Evolutionary conservation across 35 echinoderm and acorn worm species (phyloP), one percentile per base, ranked within the genome.

Genomic region (Diadema setosum): DNA sequence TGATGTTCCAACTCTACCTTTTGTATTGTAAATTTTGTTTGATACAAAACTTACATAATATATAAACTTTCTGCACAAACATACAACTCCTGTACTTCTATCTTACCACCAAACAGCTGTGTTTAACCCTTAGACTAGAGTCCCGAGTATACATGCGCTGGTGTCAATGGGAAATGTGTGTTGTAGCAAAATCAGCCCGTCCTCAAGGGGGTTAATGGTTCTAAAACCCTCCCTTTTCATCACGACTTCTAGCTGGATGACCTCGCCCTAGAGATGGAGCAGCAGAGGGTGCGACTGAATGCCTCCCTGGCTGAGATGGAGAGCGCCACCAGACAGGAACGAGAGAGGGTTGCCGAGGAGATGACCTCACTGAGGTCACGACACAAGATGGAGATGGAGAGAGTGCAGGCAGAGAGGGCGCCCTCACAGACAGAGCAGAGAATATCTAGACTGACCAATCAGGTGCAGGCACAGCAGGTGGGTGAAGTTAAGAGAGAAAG

Each of bases 381-480:
- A 14, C 92, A 98, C 57, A 69, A 80, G 30, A 18, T 84, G 11
- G 88, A 98, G 89, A 89, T 94, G 44, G 92, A 98, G 75, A 91
- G 43, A 48, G 11, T 94, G 44, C 70, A 87, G 2, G 93, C 89
- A 5, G 86, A 92, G 46, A 85, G 86, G 55, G 96, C 92, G 6
- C 67, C 91, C 24, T 45, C 57, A 18, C 52, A 87, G 39, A 61
- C 89, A 43, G 96, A 94, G 31, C 81, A 84, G 4, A 56, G 82
- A 33, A 69, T 45, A 20, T 60, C 85, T 2, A 92, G 82, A 48
- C 78, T 98, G 1, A 91, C 58, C 40, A 88, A 85, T 37, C 85
- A 92, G 45, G 42, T 92, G 1, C 81, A 94, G 18, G 52, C 96
- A 86, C 96, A 98, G 31, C 83, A 94, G 96, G 96, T 98, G 41